Base-by-base conservation (phyloP, 2,113 vertebrate genomes). In the Otolemur garnettii region DNA sequence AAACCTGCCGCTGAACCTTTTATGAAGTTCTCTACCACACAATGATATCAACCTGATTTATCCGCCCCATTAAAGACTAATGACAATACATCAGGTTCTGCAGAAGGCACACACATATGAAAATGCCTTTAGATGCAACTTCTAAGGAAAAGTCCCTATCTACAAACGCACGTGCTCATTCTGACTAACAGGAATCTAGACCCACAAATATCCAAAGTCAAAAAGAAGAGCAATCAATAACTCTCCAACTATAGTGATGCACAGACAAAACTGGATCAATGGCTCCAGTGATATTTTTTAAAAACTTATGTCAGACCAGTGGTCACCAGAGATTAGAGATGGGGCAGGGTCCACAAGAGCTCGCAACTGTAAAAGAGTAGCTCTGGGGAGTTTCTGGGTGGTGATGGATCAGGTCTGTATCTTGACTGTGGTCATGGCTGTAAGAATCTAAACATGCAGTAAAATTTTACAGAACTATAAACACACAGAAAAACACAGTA, bases 1-100 rank as follows among this genome's bases (percentile, higher is more conserved):
- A 60, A 90, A 77, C n/a, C 66, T 83, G 45, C 66, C 77, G 77
- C 86, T 33, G 35, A 91, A 79, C 10, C 28, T 35, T 71, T 13
- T 14, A 19, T 57, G 26, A 82, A 22, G 50, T 84, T 74, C 64
- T 82, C 55, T 21, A 68, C 50, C 38, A 57, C 33, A n/a, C 26
- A 87, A 50, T 81, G 60, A 72, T 13, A 68, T 62, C 57, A 78
- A 60, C 1, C n/a, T 53, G 12, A 53, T 79, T 64, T 18, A 88
- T 59, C 66, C 78, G 50, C n/a, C n/a, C 33, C 13, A 11, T 68
- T 57, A 74, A 82, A 57, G 45, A 53, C 8, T 15, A 64, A n/a
- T 38, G 83, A 53, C 33, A 38, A 5, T 13, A 78, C 4, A 30
- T 35, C 50, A 30, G n/a, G 28, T 81, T 62, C 84, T 84, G 7